Base-by-base conservation (phyloP, 2,888 invertebrate genomes). In the Philhelius pedissequus region DNA sequence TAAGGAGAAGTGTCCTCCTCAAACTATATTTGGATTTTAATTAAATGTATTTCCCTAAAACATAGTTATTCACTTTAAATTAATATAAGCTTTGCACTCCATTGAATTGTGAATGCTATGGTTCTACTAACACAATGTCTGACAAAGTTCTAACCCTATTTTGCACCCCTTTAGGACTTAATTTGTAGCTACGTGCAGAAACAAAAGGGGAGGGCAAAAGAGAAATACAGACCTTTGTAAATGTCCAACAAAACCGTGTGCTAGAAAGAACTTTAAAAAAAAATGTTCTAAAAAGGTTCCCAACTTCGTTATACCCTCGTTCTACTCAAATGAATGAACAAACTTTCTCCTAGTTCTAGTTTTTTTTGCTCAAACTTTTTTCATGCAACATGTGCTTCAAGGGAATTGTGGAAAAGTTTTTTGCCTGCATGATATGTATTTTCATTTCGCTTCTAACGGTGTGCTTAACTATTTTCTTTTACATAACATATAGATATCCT, bases 401-500 rank as follows among this genome's bases (percentile, higher is more conserved):
- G 66, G 66, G 20, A 73, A 43, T 45, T 71, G 45, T 32, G 43
- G 35, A 62, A 70, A 69, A 64, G 32, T 69, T 75, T 50, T 62
- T 8, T 70, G 54, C 54, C 27, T 68, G 32, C 43, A 43, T 30
- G 3, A 27, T 25, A n/a, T n/a, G n/a, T n/a, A 25, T 54, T 68
- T 60, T 40, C 48, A 43, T 45, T 71, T 45, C 9, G 18, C 27
- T 38, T 40, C 40, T 40, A 62, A 62, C 43, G 27, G 27, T 62
- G 43, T 62, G 60, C 43, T 27, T 25, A 56, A 58, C 56, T 79
- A 32, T 64, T 40, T 27, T 35, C 38, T 54, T 81, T 20, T 32
- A 35, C 13, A 50, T 25, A 35, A 15, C 5, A 20, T 27, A 13
- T 15, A 15, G 40, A 27, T 62, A 60, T 88, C 86, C 98, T 96